Percentiles rank a stretch among this genome's conserved stretches.
These are phyloP conservation scores for Scaptomyza polygonia DNA, from an alignment of 2,888 invertebrate species.

Conservation along the genomic window DNA sequence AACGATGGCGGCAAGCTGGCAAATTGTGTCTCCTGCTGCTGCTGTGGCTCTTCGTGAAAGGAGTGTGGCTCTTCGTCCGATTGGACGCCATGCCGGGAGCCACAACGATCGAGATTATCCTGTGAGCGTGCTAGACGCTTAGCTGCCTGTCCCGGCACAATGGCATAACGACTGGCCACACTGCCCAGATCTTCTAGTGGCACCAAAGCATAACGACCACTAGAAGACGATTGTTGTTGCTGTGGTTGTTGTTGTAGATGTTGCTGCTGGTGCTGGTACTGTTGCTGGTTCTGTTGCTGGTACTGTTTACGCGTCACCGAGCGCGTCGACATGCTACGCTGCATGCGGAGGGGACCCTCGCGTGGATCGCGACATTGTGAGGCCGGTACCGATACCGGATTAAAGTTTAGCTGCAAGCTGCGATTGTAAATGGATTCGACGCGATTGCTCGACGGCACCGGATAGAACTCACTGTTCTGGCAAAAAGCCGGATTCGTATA, in stretches of 20 bases:
- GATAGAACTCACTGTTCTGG: slow-evolving; percentile 89
- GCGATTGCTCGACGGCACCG: slow-evolving; percentile 74
- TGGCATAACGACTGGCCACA: slow-evolving; percentile 81
- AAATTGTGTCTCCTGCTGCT: slow-evolving; percentile 75
- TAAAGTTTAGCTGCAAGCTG: slow-evolving; percentile 78
- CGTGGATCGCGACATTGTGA: slow-evolving; percentile 67
- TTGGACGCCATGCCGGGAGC: slow-evolving; percentile 55
- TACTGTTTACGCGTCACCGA: slow-evolving; percentile 79
- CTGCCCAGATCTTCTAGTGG: slow-evolving; percentile 84
- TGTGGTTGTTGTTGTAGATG: slow-evolving; percentile 57
- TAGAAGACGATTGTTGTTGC: slow-evolving; percentile 46
- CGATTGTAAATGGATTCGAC: slow-evolving; percentile 81
- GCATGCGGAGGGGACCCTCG: slow-evolving; percentile 83
- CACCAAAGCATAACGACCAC: slow-evolving; percentile 85
- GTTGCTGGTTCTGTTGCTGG: slow-evolving; percentile 63
- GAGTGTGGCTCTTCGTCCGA: slow-evolving; percentile 76
- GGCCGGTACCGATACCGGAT: slow-evolving; percentile 48
- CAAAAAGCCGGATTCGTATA: slow-evolving; percentile 93
- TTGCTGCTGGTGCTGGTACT: slow-evolving; percentile 46
- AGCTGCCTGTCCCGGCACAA: slow-evolving; percentile 83
- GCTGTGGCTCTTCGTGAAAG: slow-evolving; percentile 79
- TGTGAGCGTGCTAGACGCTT: slow-evolving; percentile 83
- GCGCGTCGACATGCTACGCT: slow-evolving; percentile 84
- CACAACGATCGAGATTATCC: slow-evolving; percentile 81
- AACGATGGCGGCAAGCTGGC: slow-evolving; percentile 81